phyloP scores from a whole-genome alignment of 2,888 invertebrate genomes.

The Ametastegia equiseti region DNA sequence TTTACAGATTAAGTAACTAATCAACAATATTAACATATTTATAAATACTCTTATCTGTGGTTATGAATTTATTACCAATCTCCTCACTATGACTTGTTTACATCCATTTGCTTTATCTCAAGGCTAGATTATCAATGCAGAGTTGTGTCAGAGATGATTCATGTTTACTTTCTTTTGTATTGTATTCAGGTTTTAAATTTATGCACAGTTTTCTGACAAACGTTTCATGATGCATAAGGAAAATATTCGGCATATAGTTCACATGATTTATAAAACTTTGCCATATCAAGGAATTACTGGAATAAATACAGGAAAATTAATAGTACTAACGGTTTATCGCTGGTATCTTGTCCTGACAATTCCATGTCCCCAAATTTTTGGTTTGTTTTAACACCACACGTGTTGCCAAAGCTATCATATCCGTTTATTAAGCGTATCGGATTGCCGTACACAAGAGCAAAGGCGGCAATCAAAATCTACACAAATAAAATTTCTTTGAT shows the following conservation, averaged over 20 bases:
- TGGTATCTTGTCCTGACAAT: conserved; percentile 88
- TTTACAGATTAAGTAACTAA: neutral
- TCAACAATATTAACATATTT: no score
- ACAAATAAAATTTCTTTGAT: conserved; percentile 63
- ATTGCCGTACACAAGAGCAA: conserved; percentile 93
- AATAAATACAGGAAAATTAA: neutral
- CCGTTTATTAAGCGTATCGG: conserved; percentile 92
- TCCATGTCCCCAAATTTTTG: conserved; percentile 85
- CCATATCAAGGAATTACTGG: neutral
- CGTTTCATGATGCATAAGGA: neutral
- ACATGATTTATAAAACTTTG: neutral
- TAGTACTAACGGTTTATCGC: conserved; percentile 81
- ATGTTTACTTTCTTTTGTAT: neutral
- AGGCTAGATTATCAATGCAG: neutral
- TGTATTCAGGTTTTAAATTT: no score
- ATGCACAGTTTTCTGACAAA: neutral
- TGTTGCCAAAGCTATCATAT: conserved; percentile 96
- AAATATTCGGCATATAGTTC: neutral
- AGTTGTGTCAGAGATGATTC: neutral
- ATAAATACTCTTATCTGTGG: no score
- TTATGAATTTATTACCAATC: neutral
- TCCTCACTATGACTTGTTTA: neutral
- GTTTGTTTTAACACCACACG: conserved; percentile 91
- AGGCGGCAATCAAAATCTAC: conserved; percentile 89
- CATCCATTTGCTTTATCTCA: neutral